Conservation (phyloP, 2,113 vertebrate genomes). For the Lycaon pictus region DNA sequence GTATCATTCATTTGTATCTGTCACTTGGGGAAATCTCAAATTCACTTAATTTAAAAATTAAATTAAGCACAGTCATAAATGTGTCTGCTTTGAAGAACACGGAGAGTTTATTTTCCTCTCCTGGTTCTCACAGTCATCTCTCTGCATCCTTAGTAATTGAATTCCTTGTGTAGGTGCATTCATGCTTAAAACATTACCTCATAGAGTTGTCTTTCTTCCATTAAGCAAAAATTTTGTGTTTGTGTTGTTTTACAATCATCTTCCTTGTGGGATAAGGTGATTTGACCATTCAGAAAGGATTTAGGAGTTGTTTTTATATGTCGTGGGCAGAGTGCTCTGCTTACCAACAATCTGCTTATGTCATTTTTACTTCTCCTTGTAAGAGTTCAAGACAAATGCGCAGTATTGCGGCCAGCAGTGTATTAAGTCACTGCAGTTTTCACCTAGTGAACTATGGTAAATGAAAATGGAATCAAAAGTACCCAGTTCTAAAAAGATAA, state of each 20-base stretch:
- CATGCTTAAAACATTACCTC: slow-evolving; percentile 23
- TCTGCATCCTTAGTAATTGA: not conserved
- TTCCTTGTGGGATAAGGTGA: not conserved
- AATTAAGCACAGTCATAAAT: not conserved
- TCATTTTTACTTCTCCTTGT: slow-evolving; percentile 18
- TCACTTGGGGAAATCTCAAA: not conserved
- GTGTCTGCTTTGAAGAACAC: not conserved
- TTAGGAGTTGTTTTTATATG: not conserved
- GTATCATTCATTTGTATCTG: not conserved
- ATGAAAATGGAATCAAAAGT: slow-evolving; percentile 8
- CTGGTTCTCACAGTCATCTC: not conserved
- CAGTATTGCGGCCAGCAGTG: not conserved
- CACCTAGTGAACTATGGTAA: not conserved
- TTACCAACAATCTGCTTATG: not conserved
- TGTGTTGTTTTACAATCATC: not conserved
- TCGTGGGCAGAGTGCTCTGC: not conserved
- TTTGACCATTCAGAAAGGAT: not conserved
- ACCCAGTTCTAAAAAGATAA: slow-evolving; percentile 21
- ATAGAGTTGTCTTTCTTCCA: slow-evolving; percentile 34
- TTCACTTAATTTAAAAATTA: slow-evolving; percentile 25
- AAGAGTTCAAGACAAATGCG: not conserved
- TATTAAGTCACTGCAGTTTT: not conserved
- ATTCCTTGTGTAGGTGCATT: not conserved
- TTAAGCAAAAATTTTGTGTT: not conserved
- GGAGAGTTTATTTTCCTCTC: not conserved